Evolutionary conservation across 2,888 invertebrate species (phyloP), one percentile per base, ranked within the genome.

Genomic region (Lycophotia porphyrea): DNA sequence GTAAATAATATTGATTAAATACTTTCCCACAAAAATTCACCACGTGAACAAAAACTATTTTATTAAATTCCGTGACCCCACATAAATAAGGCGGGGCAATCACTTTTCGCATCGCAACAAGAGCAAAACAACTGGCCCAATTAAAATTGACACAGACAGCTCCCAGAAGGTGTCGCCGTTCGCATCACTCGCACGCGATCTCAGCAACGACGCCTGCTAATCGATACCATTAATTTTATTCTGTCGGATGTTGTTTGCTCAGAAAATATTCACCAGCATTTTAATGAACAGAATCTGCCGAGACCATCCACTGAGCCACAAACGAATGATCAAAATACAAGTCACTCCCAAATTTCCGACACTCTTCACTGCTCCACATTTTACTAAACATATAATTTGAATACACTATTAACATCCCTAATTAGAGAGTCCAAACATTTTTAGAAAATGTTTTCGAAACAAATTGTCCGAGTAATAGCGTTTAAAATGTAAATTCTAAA

Each of bases 81-180:
- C 93, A 94, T 94, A 95, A 95, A 94, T 93, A 93, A 93, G 92
- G 89, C 89, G 90, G 90, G 88, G 88, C 91, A 95, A 96, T 96
- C 96, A 91, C 86, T 74, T 76, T 82, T 74, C 89, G 85, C 88
- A 96, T 96, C 96, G 88, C 88, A 92, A 93, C 88, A 93, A 92
- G 92, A 94, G 91, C 91, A 94, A 94, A 91, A 93, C 91, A 91
- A 90, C 92, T 93, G 93, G 93, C 93, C 96, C 96, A 96, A 96
- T 96, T 96, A 96, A 96, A 96, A 93, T 93, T 95, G 95, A 96
- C 96, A 96, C 93, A 91, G 93, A 91, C 94, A 92, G 94, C 93
- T 93, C 91, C 94, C 94, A 92, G 92, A 92, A 93, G 92, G 94
- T 94, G 95, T 94, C 93, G 89, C 87, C 76, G 83, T 88, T 88